These are phyloP conservation scores for Gulo gulo DNA, from an alignment of 2,113 vertebrate genomes.

Conservation along the genomic window DNA sequence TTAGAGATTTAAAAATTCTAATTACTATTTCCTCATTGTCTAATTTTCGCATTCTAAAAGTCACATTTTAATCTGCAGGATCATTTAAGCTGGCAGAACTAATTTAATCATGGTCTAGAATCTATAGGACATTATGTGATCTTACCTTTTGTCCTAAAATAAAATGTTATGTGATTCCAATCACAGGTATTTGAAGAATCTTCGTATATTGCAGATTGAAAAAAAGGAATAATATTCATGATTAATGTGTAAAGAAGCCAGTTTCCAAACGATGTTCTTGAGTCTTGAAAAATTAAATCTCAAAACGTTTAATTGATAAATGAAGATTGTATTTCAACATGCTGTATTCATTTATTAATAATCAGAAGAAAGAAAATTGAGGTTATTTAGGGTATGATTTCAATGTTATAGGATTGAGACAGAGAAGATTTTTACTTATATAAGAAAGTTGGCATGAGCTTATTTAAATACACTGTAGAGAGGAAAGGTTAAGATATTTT, in stretches of 20 bases:
- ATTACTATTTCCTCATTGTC: not conserved
- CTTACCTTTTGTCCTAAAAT: not conserved
- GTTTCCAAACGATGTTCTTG: not conserved
- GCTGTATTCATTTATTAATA: not conserved
- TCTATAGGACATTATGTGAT: not conserved
- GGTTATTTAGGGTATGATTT: not conserved
- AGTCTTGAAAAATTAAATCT: not conserved
- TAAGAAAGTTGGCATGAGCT: not conserved
- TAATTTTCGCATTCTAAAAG: not conserved
- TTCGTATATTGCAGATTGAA: not conserved
- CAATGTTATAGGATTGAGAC: not conserved
- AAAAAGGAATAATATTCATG: not conserved
- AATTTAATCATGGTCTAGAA: not conserved
- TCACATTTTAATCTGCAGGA: not conserved
- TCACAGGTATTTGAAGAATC: not conserved
- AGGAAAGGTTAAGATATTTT: constrained; percentile 21
- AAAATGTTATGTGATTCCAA: not conserved
- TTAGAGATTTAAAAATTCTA: not conserved
- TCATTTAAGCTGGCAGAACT: not conserved
- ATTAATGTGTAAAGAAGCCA: not conserved
- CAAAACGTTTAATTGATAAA: not conserved
- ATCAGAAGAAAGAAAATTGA: not conserved
- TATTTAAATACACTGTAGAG: not conserved
- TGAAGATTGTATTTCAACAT: not conserved
- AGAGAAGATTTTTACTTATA: not conserved